A percentile compares a stretch with the other conserved stretches of the same genome.
Conservation (phyloP, 2,797 vertebrate genomes). For the Acanthis flammea region DNA sequence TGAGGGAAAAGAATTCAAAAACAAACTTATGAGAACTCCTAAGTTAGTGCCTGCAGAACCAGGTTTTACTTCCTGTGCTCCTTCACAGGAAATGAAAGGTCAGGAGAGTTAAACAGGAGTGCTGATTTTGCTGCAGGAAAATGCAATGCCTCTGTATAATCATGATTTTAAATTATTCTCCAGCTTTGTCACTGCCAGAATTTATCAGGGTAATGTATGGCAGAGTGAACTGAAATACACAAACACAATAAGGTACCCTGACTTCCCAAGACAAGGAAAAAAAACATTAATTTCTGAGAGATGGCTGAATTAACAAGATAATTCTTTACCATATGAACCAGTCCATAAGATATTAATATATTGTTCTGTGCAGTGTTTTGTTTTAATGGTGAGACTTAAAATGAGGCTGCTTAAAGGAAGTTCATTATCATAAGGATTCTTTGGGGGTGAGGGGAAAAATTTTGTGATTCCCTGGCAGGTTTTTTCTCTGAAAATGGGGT, state of each 20-base stretch:
- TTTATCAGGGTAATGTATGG: background rate
- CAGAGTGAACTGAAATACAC: background rate
- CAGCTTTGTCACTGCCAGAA: constrained; percentile 3
- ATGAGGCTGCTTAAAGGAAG: background rate
- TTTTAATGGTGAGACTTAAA: background rate
- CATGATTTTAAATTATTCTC: background rate
- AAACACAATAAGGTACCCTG: background rate
- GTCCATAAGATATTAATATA: background rate
- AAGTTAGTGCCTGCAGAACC: background rate
- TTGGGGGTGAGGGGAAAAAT: background rate
- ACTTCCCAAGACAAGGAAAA: background rate
- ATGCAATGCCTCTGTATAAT: background rate
- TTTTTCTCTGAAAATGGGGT: background rate
- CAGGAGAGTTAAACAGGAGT: background rate
- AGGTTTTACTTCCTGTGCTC: background rate
- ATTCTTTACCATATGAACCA: background rate
- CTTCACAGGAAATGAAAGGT: background rate
- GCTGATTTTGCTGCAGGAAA: background rate
- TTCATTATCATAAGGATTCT: background rate
- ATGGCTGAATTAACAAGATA: background rate
- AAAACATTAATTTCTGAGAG: background rate
- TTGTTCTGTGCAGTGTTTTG: background rate
- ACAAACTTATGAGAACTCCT: background rate
- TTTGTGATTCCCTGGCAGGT: background rate
- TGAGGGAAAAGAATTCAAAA: background rate